Conservation (phyloP, 2,888 invertebrate genomes). For the Priocnemis perturbator region DNA sequence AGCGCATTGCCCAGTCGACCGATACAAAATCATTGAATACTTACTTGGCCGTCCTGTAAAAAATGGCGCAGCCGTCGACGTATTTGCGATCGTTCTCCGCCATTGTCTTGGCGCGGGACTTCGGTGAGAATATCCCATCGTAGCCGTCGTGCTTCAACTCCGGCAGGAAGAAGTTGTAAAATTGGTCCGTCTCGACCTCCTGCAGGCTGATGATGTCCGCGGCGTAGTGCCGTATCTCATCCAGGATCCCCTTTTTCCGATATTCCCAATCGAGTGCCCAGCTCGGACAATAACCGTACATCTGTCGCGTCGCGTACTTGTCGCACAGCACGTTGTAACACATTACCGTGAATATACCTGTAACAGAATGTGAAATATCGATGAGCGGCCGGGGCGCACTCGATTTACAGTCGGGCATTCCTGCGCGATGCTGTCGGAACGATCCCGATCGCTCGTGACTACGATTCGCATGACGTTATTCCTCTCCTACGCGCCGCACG, state of each 20-base stretch:
- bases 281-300: constrained; percentile 99
- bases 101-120: constrained; percentile 99
- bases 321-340: constrained; percentile 99
- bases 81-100: constrained; percentile 96
- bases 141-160: constrained; percentile 94
- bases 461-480: no score
- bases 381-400: background rate
- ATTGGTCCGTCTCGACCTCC: constrained; percentile 99
- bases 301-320: constrained; percentile 98
- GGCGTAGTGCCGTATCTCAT: constrained; percentile 96
- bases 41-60: constrained; percentile 95
- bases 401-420: background rate
- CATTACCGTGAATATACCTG: constrained; percentile 98
- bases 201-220: constrained; percentile 98
- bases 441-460: no score
- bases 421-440: background rate
- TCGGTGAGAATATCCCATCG: constrained; percentile 97
- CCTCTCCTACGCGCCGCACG: no score
- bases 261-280: constrained; percentile 99
- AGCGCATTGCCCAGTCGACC: no score
- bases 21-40: constrained; percentile 62
- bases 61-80: constrained; percentile 99
- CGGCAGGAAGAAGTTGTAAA: constrained; percentile 96
- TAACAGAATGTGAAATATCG: constrained; percentile 47
- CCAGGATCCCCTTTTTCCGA: constrained; percentile 96